Conservation (phyloP, 2,113 vertebrate genomes). For the Festucalex cinctus region DNA sequence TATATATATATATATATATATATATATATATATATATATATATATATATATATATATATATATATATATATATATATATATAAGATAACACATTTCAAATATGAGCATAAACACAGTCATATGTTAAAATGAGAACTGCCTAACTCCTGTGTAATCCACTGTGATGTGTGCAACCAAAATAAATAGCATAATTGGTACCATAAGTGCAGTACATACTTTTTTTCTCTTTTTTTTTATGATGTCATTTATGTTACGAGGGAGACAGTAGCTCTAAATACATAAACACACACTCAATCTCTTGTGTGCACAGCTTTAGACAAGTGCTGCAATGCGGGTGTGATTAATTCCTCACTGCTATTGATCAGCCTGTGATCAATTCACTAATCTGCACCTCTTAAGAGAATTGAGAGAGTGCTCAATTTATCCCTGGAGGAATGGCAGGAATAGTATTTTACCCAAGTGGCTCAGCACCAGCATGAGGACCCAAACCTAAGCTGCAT, state of each 20-base stretch:
- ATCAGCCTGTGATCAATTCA: conserved; percentile 41
- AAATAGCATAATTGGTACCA: no score
- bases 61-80: no score
- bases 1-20: no score
- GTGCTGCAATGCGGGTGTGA: conserved; percentile 41
- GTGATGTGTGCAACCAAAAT: no score
- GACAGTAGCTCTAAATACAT: background rate
- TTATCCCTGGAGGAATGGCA: background rate
- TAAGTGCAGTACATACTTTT: background rate
- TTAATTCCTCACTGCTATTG: conserved; percentile 29
- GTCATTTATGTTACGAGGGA: background rate
- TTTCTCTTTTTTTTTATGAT: background rate
- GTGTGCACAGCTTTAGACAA: conserved; percentile 2
- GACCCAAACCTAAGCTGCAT: background rate
- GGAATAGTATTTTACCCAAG: background rate
- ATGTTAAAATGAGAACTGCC: no score
- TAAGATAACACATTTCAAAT: no score
- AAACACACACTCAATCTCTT: conserved; percentile 3
- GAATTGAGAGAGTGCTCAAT: conserved; percentile 19
- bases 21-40: no score
- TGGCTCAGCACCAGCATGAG: background rate
- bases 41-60: no score
- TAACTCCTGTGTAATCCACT: no score
- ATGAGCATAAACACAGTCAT: no score
- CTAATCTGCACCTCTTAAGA: conserved; percentile 39